Evolutionary conservation across 2,888 invertebrate genomes (phyloP).

Genomic region (Marronus borbonicus): DNA sequence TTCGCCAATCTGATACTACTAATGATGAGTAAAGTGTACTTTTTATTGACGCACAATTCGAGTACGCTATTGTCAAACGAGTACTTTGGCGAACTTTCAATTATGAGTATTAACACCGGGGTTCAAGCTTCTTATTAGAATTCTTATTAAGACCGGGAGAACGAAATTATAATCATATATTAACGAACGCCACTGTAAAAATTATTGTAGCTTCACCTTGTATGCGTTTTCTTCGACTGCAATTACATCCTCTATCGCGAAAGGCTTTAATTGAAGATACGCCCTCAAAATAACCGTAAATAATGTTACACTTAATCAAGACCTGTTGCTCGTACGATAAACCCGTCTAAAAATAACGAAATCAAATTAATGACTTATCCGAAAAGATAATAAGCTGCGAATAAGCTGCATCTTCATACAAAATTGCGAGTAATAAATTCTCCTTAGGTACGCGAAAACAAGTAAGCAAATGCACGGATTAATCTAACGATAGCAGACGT

Average conservation of each 20-base stretch:
- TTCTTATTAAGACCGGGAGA: no score
- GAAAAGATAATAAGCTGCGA: slow-evolving; percentile 13
- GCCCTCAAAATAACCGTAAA: slow-evolving; percentile 23
- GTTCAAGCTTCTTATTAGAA: no score
- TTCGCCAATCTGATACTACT: no score
- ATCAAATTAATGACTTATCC: slow-evolving; percentile 34
- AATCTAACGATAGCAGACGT: slow-evolving; percentile 17
- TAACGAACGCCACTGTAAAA: no score
- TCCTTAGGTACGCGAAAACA: slow-evolving; percentile 35
- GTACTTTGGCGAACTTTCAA: no score
- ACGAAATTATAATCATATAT: no score
- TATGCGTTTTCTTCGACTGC: no score
- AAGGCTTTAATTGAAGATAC: slow-evolving; percentile 11
- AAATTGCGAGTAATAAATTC: slow-evolving; percentile 15
- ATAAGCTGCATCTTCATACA: slow-evolving; percentile 15
- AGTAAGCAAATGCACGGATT: not conserved
- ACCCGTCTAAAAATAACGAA: slow-evolving; percentile 37
- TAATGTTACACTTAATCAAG: slow-evolving; percentile 1
- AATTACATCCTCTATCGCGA: not conserved
- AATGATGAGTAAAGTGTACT: no score
- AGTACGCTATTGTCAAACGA: no score
- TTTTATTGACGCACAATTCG: no score
- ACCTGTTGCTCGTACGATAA: slow-evolving; percentile 28
- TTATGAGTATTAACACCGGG: no score
- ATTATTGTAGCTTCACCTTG: no score